These are phyloP conservation scores for Guaruba guarouba DNA, from an alignment of 2,113 vertebrate species.

Conservation along the genomic window DNA sequence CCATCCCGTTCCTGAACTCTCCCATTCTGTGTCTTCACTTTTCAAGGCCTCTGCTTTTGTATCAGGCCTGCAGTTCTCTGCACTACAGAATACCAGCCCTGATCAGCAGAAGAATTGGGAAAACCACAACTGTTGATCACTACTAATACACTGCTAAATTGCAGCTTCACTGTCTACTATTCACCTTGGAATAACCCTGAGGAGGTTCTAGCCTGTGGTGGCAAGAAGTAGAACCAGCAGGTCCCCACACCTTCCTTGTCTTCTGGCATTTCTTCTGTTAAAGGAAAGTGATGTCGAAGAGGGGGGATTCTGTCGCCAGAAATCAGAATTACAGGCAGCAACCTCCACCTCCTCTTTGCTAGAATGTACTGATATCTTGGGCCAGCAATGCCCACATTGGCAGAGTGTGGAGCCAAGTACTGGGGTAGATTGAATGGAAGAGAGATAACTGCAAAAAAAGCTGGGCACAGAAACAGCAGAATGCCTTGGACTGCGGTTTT, in stretches of 20 bases:
- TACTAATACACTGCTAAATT: accelerated
- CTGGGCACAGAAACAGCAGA: neutral
- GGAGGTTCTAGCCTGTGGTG: too few species aligned
- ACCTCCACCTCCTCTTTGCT: neutral
- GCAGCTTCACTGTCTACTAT: neutral
- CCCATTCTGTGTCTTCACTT: neutral
- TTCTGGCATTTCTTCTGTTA: neutral
- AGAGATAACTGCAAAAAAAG: neutral
- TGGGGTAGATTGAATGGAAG: neutral
- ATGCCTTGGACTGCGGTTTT: neutral
- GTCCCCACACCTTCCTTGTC: neutral
- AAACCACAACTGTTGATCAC: neutral
- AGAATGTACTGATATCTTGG: accelerated
- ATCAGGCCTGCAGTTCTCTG: neutral
- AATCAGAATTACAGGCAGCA: neutral
- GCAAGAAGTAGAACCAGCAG: neutral
- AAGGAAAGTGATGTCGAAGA: neutral
- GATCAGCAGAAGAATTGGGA: neutral
- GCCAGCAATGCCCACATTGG: accelerated
- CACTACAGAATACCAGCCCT: neutral
- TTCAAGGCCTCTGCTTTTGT: neutral
- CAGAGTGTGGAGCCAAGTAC: neutral
- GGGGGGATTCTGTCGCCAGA: neutral
- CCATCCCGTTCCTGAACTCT: accelerated
- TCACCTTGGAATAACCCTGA: neutral